These are phyloP conservation scores for Panagrolaimus sp. DNA, from an alignment of 1,140 invertebrate species.

Conservation along the genomic window DNA sequence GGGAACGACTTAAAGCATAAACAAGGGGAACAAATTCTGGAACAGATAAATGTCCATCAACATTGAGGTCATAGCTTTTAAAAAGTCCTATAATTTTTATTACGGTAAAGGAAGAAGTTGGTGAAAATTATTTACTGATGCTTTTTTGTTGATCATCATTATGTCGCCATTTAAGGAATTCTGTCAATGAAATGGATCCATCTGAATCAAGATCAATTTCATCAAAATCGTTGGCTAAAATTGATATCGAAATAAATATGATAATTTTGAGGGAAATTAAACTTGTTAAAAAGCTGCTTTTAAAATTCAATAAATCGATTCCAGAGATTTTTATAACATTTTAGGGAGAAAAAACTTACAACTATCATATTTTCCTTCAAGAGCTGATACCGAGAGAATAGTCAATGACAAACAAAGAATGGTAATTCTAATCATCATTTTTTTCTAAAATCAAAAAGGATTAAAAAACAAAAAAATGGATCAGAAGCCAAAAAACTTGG, in stretches of 20 bases:
- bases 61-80: conserved; percentile 12
- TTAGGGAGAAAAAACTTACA: neutral
- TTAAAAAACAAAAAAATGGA: neutral
- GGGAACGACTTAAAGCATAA: conserved; percentile 1
- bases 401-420: neutral
- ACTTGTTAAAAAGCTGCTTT: neutral
- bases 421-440: neutral
- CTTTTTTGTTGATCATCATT: conserved; percentile 9
- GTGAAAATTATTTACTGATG: neutral
- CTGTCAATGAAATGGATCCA: conserved; percentile 5
- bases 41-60: neutral
- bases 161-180: conserved; percentile 1
- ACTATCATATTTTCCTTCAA: conserved; percentile 11
- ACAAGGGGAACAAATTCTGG: conserved; percentile 4
- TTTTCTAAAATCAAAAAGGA: neutral
- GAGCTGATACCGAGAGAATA: neutral
- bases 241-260: neutral
- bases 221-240: conserved; percentile 10
- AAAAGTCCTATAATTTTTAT: neutral
- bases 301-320: too few species aligned
- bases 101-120: neutral
- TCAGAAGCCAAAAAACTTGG: neutral
- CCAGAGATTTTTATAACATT: too few species aligned
- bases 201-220: conserved; percentile 1
- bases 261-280: neutral